Conservation (phyloP, 2,888 invertebrate species). For the Chrysolina haemoptera region DNA sequence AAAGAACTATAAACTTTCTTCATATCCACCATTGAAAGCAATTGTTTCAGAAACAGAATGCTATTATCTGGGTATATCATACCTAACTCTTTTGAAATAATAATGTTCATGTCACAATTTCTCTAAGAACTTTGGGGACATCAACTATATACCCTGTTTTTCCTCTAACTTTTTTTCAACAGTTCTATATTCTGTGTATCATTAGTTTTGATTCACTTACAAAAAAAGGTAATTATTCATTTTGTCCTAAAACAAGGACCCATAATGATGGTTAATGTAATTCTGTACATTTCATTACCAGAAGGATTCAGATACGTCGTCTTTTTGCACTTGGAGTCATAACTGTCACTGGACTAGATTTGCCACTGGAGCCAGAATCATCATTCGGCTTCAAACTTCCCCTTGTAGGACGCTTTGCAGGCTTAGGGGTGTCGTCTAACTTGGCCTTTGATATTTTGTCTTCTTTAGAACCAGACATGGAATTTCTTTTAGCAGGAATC, state of each 20-base stretch:
- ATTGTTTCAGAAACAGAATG: too few species aligned
- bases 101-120: neutral
- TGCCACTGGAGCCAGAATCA: conserved; percentile 66
- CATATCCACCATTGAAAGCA: too few species aligned
- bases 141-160: conserved; percentile 2
- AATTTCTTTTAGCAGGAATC: conserved; percentile 56
- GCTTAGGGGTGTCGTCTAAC: conserved; percentile 63
- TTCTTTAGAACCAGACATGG: conserved; percentile 39
- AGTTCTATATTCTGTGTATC: neutral
- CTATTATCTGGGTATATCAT: too few species aligned
- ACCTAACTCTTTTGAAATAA: too few species aligned
- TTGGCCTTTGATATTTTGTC: conserved; percentile 60
- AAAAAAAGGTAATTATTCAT: neutral
- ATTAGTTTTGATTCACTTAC: conserved; percentile 1
- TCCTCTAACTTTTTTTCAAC: neutral
- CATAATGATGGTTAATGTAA: neutral
- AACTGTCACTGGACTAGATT: conserved; percentile 67
- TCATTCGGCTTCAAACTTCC: conserved; percentile 69
- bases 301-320: conserved; percentile 41
- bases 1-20: too few species aligned
- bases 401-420: conserved; percentile 67
- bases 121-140: neutral
- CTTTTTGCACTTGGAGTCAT: conserved; percentile 62
- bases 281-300: neutral
- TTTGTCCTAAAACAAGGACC: neutral